Conservation (phyloP, 2,888 invertebrate species). For the Drosophila diplacantha region DNA sequence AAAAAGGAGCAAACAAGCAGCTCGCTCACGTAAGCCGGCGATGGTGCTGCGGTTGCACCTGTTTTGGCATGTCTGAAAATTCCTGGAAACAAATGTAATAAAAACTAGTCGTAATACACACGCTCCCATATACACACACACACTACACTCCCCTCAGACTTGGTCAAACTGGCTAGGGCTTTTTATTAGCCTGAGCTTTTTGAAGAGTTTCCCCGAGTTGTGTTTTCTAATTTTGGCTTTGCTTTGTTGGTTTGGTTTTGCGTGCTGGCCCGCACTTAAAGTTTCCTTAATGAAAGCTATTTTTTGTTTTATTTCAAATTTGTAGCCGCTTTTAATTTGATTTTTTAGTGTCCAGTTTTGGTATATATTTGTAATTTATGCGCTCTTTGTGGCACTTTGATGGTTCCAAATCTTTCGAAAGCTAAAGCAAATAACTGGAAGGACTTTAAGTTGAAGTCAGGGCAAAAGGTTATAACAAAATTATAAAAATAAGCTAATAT, state of each 20-base stretch:
- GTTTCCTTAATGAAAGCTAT: slow-evolving; percentile 56
- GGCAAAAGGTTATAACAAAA: not conserved
- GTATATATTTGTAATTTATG: slow-evolving; percentile 59
- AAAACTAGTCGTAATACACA: slow-evolving; percentile 65
- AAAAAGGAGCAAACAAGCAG: slow-evolving; percentile 45
- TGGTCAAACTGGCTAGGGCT: slow-evolving; percentile 30
- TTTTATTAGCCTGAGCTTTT: slow-evolving; percentile 60
- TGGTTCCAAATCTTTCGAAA: slow-evolving; percentile 17
- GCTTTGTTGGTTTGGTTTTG: slow-evolving; percentile 51
- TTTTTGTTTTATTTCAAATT: slow-evolving; percentile 59
- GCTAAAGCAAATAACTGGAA: not conserved
- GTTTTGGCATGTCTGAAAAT: slow-evolving; percentile 69
- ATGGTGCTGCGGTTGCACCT: slow-evolving; percentile 62
- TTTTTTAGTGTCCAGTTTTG: slow-evolving; percentile 54
- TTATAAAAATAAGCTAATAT: not conserved
- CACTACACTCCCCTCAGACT: slow-evolving; percentile 9
- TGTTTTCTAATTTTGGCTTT: slow-evolving; percentile 43
- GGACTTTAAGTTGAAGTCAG: not conserved
- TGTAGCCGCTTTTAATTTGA: slow-evolving; percentile 60
- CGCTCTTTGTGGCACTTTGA: slow-evolving; percentile 40
- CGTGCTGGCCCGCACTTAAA: slow-evolving; percentile 66
- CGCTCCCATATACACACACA: slow-evolving; percentile 12
- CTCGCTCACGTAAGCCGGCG: slow-evolving; percentile 50
- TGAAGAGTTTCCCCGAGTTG: slow-evolving; percentile 46
- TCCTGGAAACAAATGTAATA: slow-evolving; percentile 72